phyloP scores from a whole-genome alignment of 2,888 invertebrate genomes.

The Yponomeuta cagnagella region DNA sequence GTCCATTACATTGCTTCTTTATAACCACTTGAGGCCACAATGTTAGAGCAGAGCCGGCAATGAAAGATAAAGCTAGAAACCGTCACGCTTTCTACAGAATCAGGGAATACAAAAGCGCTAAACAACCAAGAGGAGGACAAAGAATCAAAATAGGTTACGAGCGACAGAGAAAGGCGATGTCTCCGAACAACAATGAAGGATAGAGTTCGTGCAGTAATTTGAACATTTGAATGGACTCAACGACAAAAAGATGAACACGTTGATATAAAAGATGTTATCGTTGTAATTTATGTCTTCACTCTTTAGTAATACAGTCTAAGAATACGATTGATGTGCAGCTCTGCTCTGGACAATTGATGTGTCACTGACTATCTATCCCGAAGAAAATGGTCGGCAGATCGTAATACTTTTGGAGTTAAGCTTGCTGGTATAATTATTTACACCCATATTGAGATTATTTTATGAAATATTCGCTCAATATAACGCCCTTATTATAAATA shows the following conservation, averaged over 20 bases:
- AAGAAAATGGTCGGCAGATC: background rate
- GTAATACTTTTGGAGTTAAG: background rate
- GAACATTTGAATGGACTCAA: conserved; percentile 52
- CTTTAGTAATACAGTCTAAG: conserved; percentile 20
- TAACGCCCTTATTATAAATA: background rate
- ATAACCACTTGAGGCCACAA: too few relatives aligned
- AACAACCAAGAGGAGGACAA: conserved; percentile 26
- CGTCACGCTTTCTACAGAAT: conserved; percentile 16
- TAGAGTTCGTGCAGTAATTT: conserved; percentile 56
- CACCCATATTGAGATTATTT: too few relatives aligned
- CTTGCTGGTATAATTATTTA: background rate
- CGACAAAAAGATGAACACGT: conserved; percentile 32
- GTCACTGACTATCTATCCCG: conserved; percentile 39
- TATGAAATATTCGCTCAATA: background rate
- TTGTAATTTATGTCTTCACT: conserved; percentile 26
- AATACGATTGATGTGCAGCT: conserved; percentile 4
- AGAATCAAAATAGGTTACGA: conserved; percentile 24
- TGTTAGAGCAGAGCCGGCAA: background rate
- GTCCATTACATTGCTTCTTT: conserved; percentile 28
- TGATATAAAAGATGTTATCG: conserved; percentile 17
- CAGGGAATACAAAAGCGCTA: conserved; percentile 14
- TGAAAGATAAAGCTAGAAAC: background rate
- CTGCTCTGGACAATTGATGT: conserved; percentile 24
- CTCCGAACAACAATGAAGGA: conserved; percentile 49
- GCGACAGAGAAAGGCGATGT: conserved; percentile 12